Percentiles rank a stretch among this genome's conserved stretches.
phyloP scores from a whole-genome alignment of 2,888 invertebrate species.

The Dermolepida albohirtum region DNA sequence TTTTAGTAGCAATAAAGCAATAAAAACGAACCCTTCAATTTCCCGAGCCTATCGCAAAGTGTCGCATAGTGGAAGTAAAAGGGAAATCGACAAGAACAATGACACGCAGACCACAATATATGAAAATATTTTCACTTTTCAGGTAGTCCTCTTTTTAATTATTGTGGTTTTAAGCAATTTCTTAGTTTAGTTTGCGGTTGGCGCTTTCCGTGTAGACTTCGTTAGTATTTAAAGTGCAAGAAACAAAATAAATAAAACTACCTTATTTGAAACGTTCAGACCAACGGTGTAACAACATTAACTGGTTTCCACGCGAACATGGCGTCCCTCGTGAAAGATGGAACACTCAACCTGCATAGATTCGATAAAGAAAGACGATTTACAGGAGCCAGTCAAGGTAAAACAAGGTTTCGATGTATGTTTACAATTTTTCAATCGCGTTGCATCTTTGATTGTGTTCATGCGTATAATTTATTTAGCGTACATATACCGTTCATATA shows the following conservation, averaged over 20 bases:
- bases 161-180: constrained; percentile 27
- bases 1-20: constrained; percentile 48
- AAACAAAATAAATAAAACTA: constrained; percentile 20
- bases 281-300: constrained; percentile 14
- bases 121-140: constrained; percentile 58
- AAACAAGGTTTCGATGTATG: constrained; percentile 27
- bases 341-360: neutral
- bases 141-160: constrained; percentile 50
- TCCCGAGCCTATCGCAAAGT: constrained; percentile 25
- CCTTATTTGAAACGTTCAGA: constrained; percentile 8
- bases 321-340: constrained; percentile 12
- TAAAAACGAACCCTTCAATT: constrained; percentile 48
- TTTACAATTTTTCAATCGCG: constrained; percentile 20
- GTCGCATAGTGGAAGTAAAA: constrained; percentile 40
- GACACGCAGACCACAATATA: constrained; percentile 26
- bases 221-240: neutral
- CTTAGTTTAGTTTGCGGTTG: constrained; percentile 29
- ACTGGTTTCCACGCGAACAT: constrained; percentile 36
- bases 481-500: neutral
- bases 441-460: neutral
- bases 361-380: constrained; percentile 2
- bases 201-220: constrained; percentile 25
- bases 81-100: constrained; percentile 42
- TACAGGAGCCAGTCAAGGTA: constrained; percentile 26
- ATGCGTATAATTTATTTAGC: neutral